Evolutionary conservation across 2,113 vertebrate genomes (phyloP), one percentile per base, ranked within the genome.

Genomic region (Aphyosemion australe): DNA sequence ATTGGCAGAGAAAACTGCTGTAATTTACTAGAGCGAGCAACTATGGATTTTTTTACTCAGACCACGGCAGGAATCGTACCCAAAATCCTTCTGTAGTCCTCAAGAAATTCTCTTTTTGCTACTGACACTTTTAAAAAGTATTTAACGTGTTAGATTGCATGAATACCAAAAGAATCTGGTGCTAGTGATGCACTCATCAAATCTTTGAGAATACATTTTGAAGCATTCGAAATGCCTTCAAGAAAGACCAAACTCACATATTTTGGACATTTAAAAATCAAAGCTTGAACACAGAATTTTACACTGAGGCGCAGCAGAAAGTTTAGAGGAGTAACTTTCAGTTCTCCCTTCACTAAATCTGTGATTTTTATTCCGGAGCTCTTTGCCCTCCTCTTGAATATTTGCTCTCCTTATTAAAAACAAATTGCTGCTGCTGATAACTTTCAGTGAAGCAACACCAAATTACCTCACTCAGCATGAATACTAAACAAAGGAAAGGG

Each of bases 401-500:
- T 86, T 85, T 87, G 70, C 78, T 13, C 73, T 69, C 66, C 69
- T 67, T 88, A 83, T 88, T 89, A 90, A 90, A 81, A 65, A 79
- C 60, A 90, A 88, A 89, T 89, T 86, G 74, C 89, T 87, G 79
- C 84, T 87, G 84, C 85, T 59, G 72, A 87, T 88, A 84, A 87
- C 87, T 89, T 84, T 89, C 72, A 86, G 72, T 58, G 79, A 82
- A 89, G 75, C 75, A 73, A 78, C 78, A 81, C 59, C 78, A 81
- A 74, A 91, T 89, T 86, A 81, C 82, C 79, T 61, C 50, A 80
- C 85, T 82, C 60, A 64, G 69, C 68, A 69, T 76, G 88, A 88
- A 92, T 91, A 84, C 84, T 79, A 89, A 92, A 85, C 79, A 74
- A 78, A 71, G 60, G 54, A 51, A 58, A 37, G 65, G 85, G 81